A percentile compares a stretch with the other conserved stretches of the same genome.
These are phyloP conservation scores for Cephus cinctus DNA, from an alignment of 1,140 invertebrate genomes.

Conservation along the genomic window DNA sequence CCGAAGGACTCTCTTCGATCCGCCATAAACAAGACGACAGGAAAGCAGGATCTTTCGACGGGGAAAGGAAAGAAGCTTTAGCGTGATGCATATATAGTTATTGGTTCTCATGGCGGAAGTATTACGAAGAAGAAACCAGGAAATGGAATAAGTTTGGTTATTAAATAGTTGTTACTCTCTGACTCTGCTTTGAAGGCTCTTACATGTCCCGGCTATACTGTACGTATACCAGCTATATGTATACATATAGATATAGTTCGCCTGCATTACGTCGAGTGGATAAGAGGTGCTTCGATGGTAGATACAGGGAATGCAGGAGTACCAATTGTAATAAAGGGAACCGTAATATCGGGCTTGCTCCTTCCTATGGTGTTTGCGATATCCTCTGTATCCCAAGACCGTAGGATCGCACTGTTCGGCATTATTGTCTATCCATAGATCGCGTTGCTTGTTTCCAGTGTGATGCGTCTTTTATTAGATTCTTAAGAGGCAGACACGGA, in stretches of 20 bases:
- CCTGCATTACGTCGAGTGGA: too few species aligned
- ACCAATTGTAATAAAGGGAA: constrained; percentile 28
- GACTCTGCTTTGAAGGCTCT: constrained; percentile 2
- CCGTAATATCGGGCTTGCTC: constrained; percentile 24
- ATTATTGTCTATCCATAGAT: too few species aligned
- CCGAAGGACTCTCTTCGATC: constrained; percentile 13
- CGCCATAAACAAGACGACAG: constrained; percentile 28
- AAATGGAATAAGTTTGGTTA: constrained; percentile 47
- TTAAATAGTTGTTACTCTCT: constrained; percentile 38
- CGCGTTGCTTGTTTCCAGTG: too few species aligned
- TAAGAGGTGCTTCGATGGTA: too few species aligned
- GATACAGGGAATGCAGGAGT: not conserved
- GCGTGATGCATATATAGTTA: not conserved
- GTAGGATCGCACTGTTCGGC: too few species aligned
- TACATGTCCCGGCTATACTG: too few species aligned
- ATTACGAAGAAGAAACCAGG: constrained; percentile 11
- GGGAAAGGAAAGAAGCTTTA: constrained; percentile 4
- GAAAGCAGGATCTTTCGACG: constrained; percentile 19
- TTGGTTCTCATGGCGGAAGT: not conserved
- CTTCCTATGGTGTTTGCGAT: constrained; percentile 3
- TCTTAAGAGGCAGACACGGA: too few species aligned
- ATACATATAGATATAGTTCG: too few species aligned
- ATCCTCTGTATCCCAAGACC: too few species aligned
- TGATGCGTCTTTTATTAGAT: too few species aligned
- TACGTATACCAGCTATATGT: too few species aligned